Conservation (phyloP, 2,888 invertebrate genomes). For the Acanthoscelides obtectus region DNA sequence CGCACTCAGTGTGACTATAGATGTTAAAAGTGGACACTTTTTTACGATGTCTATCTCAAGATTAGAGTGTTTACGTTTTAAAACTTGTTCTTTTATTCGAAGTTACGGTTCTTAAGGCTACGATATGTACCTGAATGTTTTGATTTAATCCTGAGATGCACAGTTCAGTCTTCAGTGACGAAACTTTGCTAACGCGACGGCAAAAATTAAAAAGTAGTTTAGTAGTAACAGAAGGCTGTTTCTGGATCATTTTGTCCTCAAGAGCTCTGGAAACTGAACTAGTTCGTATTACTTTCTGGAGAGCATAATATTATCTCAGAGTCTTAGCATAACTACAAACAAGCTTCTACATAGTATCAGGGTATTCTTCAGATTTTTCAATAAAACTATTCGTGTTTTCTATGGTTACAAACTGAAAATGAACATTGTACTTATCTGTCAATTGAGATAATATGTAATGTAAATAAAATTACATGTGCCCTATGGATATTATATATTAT, state of each 20-base stretch:
- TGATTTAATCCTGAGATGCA: not conserved
- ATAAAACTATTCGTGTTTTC: not conserved
- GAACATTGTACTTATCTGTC: not conserved
- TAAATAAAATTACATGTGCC: not conserved
- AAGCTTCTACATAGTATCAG: not conserved
- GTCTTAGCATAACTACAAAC: not conserved
- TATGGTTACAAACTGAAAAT: not conserved
- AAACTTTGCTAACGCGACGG: no score
- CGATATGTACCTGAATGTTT: not conserved
- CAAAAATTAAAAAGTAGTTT: no score
- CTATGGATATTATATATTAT: not conserved
- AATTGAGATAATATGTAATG: not conserved
- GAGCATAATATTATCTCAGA: not conserved
- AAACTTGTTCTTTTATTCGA: not conserved
- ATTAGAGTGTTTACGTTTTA: not conserved
- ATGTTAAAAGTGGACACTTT: not conserved
- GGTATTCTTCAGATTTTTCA: not conserved
- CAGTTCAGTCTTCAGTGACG: no score
- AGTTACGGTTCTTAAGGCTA: not conserved
- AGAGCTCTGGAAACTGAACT: no score
- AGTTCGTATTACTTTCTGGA: not conserved
- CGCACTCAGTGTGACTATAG: not conserved
- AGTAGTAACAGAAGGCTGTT: no score
- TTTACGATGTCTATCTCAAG: not conserved
- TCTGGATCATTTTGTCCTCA: no score